Percentiles rank a stretch among this genome's conserved stretches.
These are phyloP conservation scores for Trichonephila clavata DNA, from an alignment of 1,140 invertebrate species.

Conservation along the genomic window DNA sequence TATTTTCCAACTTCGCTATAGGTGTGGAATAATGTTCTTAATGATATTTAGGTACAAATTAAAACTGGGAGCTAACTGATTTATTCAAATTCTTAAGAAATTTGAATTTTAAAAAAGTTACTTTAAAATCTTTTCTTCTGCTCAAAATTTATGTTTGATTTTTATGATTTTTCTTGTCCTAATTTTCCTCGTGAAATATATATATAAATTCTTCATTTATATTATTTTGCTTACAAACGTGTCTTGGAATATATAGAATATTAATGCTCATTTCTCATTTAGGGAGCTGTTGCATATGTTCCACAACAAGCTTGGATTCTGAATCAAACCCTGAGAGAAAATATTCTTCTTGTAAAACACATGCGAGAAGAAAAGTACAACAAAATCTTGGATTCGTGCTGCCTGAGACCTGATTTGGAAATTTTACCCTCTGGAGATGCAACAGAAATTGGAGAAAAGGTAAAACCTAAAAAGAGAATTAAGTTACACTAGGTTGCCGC, in stretches of 20 bases:
- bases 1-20: no score
- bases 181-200: not conserved
- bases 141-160: not conserved
- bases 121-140: no score
- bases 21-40: no score
- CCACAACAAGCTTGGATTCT: slow-evolving; percentile 82
- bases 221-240: no score
- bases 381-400: slow-evolving; percentile 80
- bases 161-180: not conserved
- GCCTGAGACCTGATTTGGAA: slow-evolving; percentile 81
- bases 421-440: slow-evolving; percentile 84
- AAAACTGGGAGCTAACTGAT: no score
- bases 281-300: slow-evolving; percentile 80
- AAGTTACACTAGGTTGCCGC: no score
- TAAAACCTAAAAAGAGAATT: not conserved
- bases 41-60: no score
- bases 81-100: no score
- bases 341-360: slow-evolving; percentile 81
- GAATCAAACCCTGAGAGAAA: slow-evolving; percentile 81
- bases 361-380: slow-evolving; percentile 80
- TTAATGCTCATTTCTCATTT: not conserved
- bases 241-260: no score
- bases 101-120: no score
- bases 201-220: not conserved
- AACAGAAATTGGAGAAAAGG: slow-evolving; percentile 85